Evolutionary conservation across 2,888 invertebrate species (phyloP).

Genomic region (Diogma glabrata): DNA sequence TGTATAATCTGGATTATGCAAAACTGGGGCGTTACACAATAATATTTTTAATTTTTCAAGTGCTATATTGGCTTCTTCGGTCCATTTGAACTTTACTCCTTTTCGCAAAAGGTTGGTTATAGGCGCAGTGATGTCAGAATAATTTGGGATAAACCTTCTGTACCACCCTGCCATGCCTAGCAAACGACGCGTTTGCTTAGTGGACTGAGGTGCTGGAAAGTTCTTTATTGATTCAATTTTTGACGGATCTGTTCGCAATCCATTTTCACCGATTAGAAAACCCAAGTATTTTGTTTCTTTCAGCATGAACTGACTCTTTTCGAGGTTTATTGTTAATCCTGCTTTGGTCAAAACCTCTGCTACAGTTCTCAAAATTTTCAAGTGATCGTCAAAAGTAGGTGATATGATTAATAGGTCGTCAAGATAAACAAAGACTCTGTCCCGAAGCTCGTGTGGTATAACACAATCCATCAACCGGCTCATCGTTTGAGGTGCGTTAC

Average conservation of each 20-base stretch:
- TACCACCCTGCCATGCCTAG: slow-evolving; percentile 3
- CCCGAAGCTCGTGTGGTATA: not conserved
- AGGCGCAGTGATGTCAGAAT: slow-evolving; percentile 19
- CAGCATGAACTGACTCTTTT: too few species aligned
- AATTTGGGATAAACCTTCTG: not conserved
- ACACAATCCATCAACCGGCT: too few species aligned
- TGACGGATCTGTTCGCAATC: not conserved
- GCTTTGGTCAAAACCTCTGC: not conserved
- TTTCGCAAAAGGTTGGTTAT: not conserved
- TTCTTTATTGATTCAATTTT: not conserved
- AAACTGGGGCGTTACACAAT: not conserved
- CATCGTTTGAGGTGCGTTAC: too few species aligned
- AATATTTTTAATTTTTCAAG: slow-evolving; percentile 2
- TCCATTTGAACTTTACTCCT: slow-evolving; percentile 11
- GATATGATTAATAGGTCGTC: slow-evolving; percentile 10
- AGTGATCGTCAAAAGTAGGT: slow-evolving; percentile 7
- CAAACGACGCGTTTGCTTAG: not conserved
- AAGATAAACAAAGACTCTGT: slow-evolving; percentile 10
- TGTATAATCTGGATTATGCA: slow-evolving; percentile 23
- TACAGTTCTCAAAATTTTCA: too few species aligned
- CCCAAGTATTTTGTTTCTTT: too few species aligned
- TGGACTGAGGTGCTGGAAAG: not conserved
- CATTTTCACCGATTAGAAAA: too few species aligned
- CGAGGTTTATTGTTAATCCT: not conserved
- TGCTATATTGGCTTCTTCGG: slow-evolving; percentile 22